Evolutionary conservation across 92 coral and sea anemone genomes (phyloP).

Genomic region (Zoanthus sansibaricus): DNA sequence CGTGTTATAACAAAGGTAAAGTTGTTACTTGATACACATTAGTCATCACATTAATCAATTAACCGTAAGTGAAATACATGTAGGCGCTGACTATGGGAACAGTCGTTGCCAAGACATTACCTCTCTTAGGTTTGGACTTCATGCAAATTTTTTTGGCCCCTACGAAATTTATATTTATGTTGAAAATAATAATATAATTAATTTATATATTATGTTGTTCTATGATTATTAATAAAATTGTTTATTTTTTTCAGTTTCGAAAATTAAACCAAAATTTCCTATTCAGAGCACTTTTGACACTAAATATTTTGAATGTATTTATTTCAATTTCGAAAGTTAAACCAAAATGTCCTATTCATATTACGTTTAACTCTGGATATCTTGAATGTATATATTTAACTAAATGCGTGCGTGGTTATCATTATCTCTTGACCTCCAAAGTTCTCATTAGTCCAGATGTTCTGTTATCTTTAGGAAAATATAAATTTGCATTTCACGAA

Average conservation of each 20-base stretch:
- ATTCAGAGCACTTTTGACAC: no score
- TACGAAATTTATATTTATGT: no score
- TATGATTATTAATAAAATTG: no score
- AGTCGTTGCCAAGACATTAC: background rate
- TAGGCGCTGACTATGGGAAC: background rate
- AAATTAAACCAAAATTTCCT: no score
- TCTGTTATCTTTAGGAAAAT: background rate
- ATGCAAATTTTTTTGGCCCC: no score
- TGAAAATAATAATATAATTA: no score
- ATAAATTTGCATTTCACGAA: background rate
- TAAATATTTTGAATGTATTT: no score
- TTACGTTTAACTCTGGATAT: background rate
- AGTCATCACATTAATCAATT: background rate
- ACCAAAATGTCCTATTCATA: no score
- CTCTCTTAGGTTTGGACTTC: no score
- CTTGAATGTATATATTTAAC: background rate
- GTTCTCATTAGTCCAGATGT: background rate
- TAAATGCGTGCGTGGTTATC: background rate
- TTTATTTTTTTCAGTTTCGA: no score
- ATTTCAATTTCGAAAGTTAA: no score
- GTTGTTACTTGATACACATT: background rate
- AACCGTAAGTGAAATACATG: background rate
- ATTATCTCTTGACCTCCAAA: background rate
- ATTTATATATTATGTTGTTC: no score
- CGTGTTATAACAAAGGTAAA: conserved; percentile 97